Conservation (phyloP, 2,113 vertebrate species). For the Ivindomyrus marchei region DNA sequence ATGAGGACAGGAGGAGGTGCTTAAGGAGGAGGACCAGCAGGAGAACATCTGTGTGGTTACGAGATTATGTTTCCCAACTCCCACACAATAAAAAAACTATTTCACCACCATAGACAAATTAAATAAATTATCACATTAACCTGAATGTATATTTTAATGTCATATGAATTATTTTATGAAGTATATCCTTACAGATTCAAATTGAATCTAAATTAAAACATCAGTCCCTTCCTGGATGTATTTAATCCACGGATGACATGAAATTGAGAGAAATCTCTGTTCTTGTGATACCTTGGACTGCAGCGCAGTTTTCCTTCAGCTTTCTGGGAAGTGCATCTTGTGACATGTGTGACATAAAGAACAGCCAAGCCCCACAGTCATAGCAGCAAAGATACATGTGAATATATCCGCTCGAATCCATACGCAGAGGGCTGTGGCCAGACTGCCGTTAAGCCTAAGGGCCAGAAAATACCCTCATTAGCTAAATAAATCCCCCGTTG, state of each 20-base stretch:
- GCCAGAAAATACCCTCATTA: background rate
- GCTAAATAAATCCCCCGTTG: background rate
- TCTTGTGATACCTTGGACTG: background rate
- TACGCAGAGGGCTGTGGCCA: background rate
- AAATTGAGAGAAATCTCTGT: background rate
- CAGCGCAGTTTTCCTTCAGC: background rate
- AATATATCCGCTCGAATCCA: background rate
- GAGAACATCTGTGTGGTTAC: background rate
- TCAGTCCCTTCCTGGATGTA: background rate
- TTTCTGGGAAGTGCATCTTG: background rate
- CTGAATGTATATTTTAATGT: background rate
- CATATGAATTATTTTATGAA: background rate
- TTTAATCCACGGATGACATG: background rate
- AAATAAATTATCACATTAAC: background rate
- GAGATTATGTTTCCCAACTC: background rate
- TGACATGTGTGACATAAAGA: background rate
- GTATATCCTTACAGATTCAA: background rate
- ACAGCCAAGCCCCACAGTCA: background rate
- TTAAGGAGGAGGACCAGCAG: background rate
- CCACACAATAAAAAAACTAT: background rate
- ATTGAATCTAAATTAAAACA: background rate
- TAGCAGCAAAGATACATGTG: background rate
- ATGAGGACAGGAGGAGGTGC: background rate
- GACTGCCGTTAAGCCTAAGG: background rate
- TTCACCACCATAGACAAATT: background rate